Conservation (phyloP, 1,140 invertebrate species). For the Sycobia sp. region DNA sequence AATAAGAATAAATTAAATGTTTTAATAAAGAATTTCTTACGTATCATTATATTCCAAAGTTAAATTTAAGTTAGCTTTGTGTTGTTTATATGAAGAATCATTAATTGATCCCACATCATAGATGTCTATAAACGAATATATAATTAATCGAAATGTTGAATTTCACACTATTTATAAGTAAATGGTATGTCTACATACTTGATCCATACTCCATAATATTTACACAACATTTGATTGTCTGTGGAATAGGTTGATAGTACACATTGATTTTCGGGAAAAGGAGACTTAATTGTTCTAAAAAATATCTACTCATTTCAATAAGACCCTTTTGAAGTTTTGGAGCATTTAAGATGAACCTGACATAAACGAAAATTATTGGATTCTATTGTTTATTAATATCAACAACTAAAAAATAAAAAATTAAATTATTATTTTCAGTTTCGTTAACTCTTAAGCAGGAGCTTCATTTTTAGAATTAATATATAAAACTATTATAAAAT, state of each 20-base stretch:
- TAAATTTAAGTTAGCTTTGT: constrained; percentile 71
- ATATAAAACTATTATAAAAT: no score
- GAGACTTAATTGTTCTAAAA: constrained; percentile 63
- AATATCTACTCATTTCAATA: constrained; percentile 62
- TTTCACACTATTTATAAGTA: constrained; percentile 10
- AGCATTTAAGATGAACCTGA: constrained; percentile 66
- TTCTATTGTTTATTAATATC: no score
- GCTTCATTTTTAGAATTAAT: no score
- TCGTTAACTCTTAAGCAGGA: no score
- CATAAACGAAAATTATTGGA: no score
- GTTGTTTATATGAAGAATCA: constrained; percentile 53
- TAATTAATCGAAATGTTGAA: constrained; percentile 7
- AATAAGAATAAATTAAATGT: constrained; percentile 15
- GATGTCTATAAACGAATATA: constrained; percentile 45
- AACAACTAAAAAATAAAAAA: no score
- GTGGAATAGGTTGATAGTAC: constrained; percentile 63
- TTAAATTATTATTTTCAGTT: no score
- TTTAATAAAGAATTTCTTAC: constrained; percentile 56
- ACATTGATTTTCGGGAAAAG: constrained; percentile 61
- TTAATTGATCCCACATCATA: constrained; percentile 55
- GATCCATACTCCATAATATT: constrained; percentile 71
- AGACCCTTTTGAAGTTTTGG: constrained; percentile 65
- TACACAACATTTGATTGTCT: constrained; percentile 71
- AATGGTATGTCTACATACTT: constrained; percentile 51
- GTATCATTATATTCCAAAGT: constrained; percentile 68